A percentile compares a stretch with the other conserved stretches of the same genome.
These are phyloP conservation scores for Scomber scombrus DNA, from an alignment of 2,113 vertebrate species.

Conservation along the genomic window DNA sequence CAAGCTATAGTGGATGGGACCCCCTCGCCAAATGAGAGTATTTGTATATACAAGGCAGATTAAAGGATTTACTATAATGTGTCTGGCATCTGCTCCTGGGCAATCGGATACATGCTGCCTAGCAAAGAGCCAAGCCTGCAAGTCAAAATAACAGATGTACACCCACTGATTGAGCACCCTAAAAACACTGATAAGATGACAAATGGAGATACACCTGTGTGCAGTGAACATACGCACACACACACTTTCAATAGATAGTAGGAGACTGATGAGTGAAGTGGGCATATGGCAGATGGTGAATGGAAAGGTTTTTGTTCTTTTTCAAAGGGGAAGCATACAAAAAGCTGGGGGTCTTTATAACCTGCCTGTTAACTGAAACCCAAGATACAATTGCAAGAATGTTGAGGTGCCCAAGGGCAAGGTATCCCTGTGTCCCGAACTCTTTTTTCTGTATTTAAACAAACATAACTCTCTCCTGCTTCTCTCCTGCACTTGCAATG, in stretches of 20 bases:
- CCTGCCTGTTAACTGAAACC: slow-evolving; percentile 69
- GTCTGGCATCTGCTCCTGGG: slow-evolving; percentile 76
- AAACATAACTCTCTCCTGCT: not conserved
- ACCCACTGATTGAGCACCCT: slow-evolving; percentile 31
- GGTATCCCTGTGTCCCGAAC: slow-evolving; percentile 4
- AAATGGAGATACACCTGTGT: slow-evolving; percentile 38
- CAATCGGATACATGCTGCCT: slow-evolving; percentile 66
- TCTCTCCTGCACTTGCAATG: not conserved
- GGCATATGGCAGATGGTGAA: slow-evolving; percentile 64
- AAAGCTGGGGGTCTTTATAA: slow-evolving; percentile 55
- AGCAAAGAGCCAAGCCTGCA: slow-evolving; percentile 22
- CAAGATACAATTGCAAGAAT: slow-evolving; percentile 68
- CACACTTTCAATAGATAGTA: slow-evolving; percentile 60
- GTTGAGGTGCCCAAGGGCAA: slow-evolving; percentile 49
- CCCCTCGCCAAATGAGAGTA: slow-evolving; percentile 56
- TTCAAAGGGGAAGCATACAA: slow-evolving; percentile 55
- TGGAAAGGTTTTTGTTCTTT: slow-evolving; percentile 61
- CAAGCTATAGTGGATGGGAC: slow-evolving; percentile 42
- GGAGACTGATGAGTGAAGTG: slow-evolving; percentile 47
- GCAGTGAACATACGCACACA: not conserved
- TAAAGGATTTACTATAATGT: slow-evolving; percentile 78
- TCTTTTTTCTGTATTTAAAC: slow-evolving; percentile 40
- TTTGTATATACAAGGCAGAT: slow-evolving; percentile 77
- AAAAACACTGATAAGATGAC: slow-evolving; percentile 52
- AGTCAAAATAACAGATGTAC: slow-evolving; percentile 74